phyloP scores from a whole-genome alignment of 2,113 vertebrate genomes.

The Hippocampus zosterae region DNA sequence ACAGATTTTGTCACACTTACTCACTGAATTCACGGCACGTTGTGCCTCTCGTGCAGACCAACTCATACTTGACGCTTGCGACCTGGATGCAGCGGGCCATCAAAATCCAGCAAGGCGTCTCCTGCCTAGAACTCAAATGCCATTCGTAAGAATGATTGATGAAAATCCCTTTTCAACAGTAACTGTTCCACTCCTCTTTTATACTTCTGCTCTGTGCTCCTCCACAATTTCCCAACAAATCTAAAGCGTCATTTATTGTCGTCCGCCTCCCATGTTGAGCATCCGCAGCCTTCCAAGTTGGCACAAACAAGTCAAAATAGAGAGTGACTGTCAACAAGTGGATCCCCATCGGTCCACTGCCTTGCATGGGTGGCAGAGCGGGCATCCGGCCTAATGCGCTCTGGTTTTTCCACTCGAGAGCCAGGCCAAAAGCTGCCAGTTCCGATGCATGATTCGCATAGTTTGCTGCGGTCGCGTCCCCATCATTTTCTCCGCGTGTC shows the following conservation, averaged over 20 bases:
- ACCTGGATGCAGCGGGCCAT: no score
- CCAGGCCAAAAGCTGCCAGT: slow-evolving; percentile 40
- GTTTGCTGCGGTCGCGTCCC: slow-evolving; percentile 44
- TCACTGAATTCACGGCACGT: no score
- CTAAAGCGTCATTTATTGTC: slow-evolving; percentile 38
- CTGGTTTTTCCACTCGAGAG: slow-evolving; percentile 40
- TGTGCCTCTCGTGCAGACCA: no score
- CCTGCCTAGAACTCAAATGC: no score
- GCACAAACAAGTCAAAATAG: slow-evolving; percentile 29
- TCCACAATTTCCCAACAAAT: slow-evolving; percentile 33
- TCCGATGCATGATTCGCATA: slow-evolving; percentile 53
- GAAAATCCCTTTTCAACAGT: no score
- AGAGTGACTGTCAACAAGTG: slow-evolving; percentile 38
- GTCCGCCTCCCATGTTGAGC: slow-evolving; percentile 24
- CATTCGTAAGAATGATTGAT: no score
- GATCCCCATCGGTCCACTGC: slow-evolving; percentile 47
- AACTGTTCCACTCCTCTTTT: slow-evolving; percentile 11
- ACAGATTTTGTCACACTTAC: no score
- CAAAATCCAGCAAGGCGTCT: no score
- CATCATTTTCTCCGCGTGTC: slow-evolving; percentile 56
- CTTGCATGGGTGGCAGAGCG: slow-evolving; percentile 46
- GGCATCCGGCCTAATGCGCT: slow-evolving; percentile 48
- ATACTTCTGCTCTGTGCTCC: slow-evolving; percentile 24
- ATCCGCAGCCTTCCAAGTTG: slow-evolving; percentile 36
- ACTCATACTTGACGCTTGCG: no score